Evolutionary conservation across 2,797 vertebrate genomes (phyloP).

Genomic region (Spondyliosoma cantharus): DNA sequence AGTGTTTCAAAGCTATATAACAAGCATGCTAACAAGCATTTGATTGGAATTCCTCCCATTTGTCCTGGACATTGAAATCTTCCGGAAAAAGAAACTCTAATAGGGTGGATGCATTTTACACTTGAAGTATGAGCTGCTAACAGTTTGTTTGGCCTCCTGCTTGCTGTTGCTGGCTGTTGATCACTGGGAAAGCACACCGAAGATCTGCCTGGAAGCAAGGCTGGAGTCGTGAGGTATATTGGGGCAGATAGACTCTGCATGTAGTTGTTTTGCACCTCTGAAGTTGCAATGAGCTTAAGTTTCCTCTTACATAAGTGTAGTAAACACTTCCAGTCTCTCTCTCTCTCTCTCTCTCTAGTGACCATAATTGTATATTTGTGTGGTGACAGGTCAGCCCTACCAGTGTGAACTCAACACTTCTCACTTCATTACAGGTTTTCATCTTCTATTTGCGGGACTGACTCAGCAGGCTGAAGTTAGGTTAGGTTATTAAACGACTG

Average conservation of each 20-base stretch:
- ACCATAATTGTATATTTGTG: slow-evolving; percentile 46
- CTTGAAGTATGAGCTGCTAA: slow-evolving; percentile 18
- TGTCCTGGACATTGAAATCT: too few species aligned
- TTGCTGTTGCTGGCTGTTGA: slow-evolving; percentile 23
- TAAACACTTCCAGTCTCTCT: slow-evolving; percentile 35
- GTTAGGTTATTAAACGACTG: slow-evolving; percentile 35
- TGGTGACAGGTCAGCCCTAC: slow-evolving; percentile 39
- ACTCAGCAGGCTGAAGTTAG: slow-evolving; percentile 46
- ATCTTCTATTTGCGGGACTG: slow-evolving; percentile 40
- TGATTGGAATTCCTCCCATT: too few species aligned
- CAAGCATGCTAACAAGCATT: too few species aligned
- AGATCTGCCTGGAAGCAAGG: slow-evolving; percentile 40
- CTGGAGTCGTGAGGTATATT: slow-evolving; percentile 31
- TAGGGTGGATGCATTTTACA: not conserved
- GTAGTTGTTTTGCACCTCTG: slow-evolving; percentile 44
- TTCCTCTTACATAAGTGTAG: slow-evolving; percentile 42
- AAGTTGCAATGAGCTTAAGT: slow-evolving; percentile 45
- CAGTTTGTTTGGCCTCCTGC: too few species aligned
- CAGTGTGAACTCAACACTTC: slow-evolving; percentile 46
- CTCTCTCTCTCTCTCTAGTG: not conserved
- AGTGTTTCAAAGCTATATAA: too few species aligned
- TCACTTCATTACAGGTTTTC: slow-evolving; percentile 56
- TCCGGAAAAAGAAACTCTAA: too few species aligned
- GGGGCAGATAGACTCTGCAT: slow-evolving; percentile 28
- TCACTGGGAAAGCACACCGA: slow-evolving; percentile 39